Evolutionary conservation across 2,888 invertebrate genomes (phyloP).

Genomic region (Oxycera nigricornis): DNA sequence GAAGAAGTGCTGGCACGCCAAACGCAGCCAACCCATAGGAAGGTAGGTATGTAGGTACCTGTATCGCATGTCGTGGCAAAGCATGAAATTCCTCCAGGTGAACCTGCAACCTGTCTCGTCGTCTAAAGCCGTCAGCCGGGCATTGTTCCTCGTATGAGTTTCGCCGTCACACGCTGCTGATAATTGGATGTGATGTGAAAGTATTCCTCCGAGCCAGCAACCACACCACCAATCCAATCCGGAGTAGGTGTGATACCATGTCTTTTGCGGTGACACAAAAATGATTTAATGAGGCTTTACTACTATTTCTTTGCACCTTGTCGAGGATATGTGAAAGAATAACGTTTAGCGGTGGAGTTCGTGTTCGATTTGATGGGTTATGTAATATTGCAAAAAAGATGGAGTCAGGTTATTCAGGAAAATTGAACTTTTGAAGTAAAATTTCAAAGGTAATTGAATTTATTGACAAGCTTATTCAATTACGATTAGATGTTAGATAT

Average conservation of each 20-base stretch:
- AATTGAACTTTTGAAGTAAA: no score
- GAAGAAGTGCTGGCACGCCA: constrained; percentile 17
- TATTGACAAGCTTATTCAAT: no score
- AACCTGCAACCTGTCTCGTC: constrained; percentile 30
- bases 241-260: constrained; percentile 36
- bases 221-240: constrained; percentile 18
- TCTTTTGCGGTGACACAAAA: constrained; percentile 19
- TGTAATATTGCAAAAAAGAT: background rate
- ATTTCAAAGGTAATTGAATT: no score
- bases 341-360: background rate
- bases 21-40: background rate
- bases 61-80: background rate
- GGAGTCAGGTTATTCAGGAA: no score
- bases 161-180: constrained; percentile 31
- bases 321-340: background rate
- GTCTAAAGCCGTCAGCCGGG: background rate
- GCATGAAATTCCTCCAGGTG: constrained; percentile 20
- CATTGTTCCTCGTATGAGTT: background rate
- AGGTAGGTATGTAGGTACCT: background rate
- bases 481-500: no score
- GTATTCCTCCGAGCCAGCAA: constrained; percentile 27
- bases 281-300: constrained; percentile 28
- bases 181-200: constrained; percentile 38
- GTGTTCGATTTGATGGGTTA: background rate
- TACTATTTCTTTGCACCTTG: background rate